Percentiles rank a stretch among this genome's conserved stretches.
Conservation (phyloP, 2,113 vertebrate genomes). For the Rhinopithecus roxellana region DNA sequence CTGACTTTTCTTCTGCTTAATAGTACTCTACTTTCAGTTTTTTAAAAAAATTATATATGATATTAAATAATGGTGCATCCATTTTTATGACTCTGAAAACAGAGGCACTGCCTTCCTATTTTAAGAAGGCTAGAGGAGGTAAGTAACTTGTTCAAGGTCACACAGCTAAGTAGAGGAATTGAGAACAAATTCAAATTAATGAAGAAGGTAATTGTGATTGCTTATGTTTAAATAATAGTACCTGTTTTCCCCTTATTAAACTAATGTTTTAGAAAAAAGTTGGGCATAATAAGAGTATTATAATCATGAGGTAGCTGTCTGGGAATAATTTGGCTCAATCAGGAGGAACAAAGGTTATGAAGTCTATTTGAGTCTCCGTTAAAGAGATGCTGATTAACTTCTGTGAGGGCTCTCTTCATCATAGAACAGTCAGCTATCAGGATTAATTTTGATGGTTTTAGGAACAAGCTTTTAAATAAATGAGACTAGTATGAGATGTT, state of each 20-base stretch:
- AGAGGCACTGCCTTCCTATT: neutral
- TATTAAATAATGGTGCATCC: neutral
- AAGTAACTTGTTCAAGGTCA: neutral
- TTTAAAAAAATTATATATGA: neutral
- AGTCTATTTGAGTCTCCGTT: neutral
- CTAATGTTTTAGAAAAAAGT: neutral
- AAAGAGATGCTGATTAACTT: slow-evolving; percentile 1
- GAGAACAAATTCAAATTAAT: neutral
- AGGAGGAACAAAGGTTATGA: neutral
- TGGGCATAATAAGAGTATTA: neutral
- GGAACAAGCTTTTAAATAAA: neutral
- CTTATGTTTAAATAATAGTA: neutral
- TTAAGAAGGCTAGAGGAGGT: neutral
- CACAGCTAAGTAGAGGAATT: neutral
- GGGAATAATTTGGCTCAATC: neutral
- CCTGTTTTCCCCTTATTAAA: neutral
- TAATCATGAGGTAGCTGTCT: neutral
- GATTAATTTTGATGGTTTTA: neutral
- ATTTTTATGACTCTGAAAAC: slow-evolving; percentile 22
- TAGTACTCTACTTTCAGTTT: neutral
- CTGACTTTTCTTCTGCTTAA: neutral
- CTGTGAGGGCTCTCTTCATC: neutral
- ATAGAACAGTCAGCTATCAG: neutral
- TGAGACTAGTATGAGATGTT: neutral
- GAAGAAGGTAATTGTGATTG: neutral